A percentile compares a stretch with the other conserved stretches of the same genome.
These are phyloP conservation scores for Pristionchus arcanus DNA, from an alignment of 2,888 invertebrate genomes.

Conservation along the genomic window DNA sequence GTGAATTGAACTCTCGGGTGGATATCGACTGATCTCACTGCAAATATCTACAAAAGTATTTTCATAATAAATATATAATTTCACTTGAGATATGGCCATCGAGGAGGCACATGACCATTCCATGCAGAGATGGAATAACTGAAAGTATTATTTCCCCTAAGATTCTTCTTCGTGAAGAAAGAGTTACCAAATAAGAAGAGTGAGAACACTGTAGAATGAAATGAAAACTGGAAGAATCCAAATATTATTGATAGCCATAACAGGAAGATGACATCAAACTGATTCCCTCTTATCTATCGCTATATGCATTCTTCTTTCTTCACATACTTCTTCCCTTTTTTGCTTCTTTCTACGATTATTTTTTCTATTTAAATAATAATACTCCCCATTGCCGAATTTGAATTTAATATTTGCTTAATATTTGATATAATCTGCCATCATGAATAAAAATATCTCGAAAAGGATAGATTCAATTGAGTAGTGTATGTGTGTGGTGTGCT, in stretches of 20 bases:
- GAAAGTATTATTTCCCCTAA: not conserved
- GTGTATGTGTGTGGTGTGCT: not conserved
- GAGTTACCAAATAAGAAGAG: constrained; percentile 46
- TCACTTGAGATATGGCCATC: constrained; percentile 48
- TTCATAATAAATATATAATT: not conserved
- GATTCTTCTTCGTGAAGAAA: not conserved
- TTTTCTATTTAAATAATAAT: not conserved
- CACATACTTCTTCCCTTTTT: not conserved
- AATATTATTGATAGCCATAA: constrained; percentile 40
- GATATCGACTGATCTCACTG: constrained; percentile 34
- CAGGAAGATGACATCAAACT: not conserved
- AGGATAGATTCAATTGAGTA: not conserved
- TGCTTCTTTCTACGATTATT: not conserved
- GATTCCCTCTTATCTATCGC: not conserved
- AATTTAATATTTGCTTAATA: no score
- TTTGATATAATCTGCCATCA: no score
- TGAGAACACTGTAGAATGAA: constrained; percentile 44
- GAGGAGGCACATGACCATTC: constrained; percentile 1
- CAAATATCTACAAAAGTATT: not conserved
- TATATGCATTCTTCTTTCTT: not conserved
- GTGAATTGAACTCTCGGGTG: constrained; percentile 19
- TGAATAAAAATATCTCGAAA: not conserved
- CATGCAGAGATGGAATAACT: constrained; percentile 10
- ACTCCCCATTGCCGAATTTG: no score
- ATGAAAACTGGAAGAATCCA: constrained; percentile 53